Conservation (phyloP, 2,888 invertebrate genomes). For the Tachina lurida region DNA sequence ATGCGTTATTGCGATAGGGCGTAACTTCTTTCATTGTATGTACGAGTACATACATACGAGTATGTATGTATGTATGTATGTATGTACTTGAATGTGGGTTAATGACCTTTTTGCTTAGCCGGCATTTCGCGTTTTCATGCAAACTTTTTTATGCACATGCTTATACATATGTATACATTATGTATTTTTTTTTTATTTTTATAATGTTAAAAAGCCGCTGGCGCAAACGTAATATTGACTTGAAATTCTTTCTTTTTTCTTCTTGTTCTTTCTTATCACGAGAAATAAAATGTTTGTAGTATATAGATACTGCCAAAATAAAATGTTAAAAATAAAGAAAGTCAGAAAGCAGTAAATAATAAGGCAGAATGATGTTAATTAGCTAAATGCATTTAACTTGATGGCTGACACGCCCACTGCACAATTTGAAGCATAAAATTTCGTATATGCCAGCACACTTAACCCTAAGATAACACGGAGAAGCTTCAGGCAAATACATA, state of each 20-base stretch:
- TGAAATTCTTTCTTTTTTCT: background rate
- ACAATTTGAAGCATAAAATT: conserved; percentile 21
- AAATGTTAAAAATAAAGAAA: conserved; percentile 2
- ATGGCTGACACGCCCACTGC: conserved; percentile 58
- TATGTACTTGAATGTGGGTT: conserved; percentile 45
- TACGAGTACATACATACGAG: no score
- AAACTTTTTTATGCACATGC: conserved; percentile 1
- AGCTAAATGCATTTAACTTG: conserved; percentile 43
- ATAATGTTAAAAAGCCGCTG: conserved; percentile 4
- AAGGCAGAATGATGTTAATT: conserved; percentile 52
- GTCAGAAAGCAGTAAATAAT: conserved; percentile 1
- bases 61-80: no score
- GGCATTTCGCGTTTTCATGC: conserved; percentile 39
- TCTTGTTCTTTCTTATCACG: conserved; percentile 26
- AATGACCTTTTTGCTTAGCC: conserved; percentile 56
- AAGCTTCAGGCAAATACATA: background rate
- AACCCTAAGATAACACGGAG: background rate
- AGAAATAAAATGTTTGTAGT: conserved; percentile 7
- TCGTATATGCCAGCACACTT: background rate
- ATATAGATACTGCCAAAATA: conserved; percentile 31
- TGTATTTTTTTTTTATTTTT: background rate
- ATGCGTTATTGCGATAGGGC: conserved; percentile 42
- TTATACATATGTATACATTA: background rate
- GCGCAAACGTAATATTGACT: conserved; percentile 45
- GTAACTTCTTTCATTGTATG: background rate